Evolutionary conservation across 2,797 vertebrate genomes (phyloP), one percentile per base, ranked within the genome.

Genomic region (Poeciliopsis turneri): DNA sequence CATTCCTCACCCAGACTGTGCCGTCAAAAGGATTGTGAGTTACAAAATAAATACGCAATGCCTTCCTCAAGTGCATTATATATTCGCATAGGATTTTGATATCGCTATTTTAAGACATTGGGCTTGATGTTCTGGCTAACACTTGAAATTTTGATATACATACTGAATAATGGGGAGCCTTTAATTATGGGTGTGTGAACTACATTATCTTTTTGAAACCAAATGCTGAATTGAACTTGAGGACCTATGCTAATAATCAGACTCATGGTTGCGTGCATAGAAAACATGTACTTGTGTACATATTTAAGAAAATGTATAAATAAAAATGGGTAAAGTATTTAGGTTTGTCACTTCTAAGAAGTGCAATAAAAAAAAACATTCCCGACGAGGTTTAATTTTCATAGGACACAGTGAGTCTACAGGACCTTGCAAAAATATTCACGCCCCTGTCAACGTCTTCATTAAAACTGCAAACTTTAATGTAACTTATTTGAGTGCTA

Each of bases 21-120:
- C 89, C 80, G 82, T 85, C 69, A 75, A 81, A 90, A 90, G 84
- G 90, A 89, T 94, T 93, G 89, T 93, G 91, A 87, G 85, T 88
- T 80, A 47, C 61, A 85, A 91, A 70, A 83, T 82, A 85, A 76
- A 86, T 53, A 88, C 79, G 1, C 83, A 92, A 93, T 90, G 93
- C 93, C 91, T 95, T 94, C 88, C 93, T 93, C 92, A 94, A 94
- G 94, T 94, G 93, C 93, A 94, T 95, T 95, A 92, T 92, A 86
- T 89, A 90, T 83, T 92, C 64, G 64, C 84, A 86, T 86, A 88
- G 78, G 83, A 81, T 92, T 93, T 92, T 92, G 81, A 92, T 92
- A 86, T 82, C 84, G 77, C 86, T 87, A 89, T 91, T 92, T 82
- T 86, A 84, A 92, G 82, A 89, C 76, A 92, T 89, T 81, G 92